Base-by-base conservation (phyloP, 2,888 invertebrate genomes). In the Zygaena filipendulae region DNA sequence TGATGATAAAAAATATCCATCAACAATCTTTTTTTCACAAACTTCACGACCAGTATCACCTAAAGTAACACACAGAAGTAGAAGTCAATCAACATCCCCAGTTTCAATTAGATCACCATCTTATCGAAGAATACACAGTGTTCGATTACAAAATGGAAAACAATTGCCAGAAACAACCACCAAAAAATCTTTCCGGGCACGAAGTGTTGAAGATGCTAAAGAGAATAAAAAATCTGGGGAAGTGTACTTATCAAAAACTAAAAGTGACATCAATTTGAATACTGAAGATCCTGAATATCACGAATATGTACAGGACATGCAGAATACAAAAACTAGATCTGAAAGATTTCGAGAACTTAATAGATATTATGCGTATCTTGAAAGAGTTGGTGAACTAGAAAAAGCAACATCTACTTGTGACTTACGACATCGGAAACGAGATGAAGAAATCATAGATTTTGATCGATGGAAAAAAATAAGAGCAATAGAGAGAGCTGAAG, bases 401-500 rank as follows among this genome's bases (percentile, higher is more conserved):
- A 84, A 85, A 41, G 86, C 87, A 1, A 89, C 91, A 3, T 90
- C 89, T 0, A 82, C 81, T 0, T 80, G 81, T 23, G 87, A 89
- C 47, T 72, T 91, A 25, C 83, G 87, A 26, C 90, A 90, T 1
- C 81, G 91, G 43, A 82, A 85, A 42, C 86, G 82, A 59, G 88
- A 90, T 49, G 88, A 90, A 45, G 91, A 92, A 57, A 87, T 92
- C 6, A 87, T 93, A 35, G 92, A 93, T 66, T 94, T 90, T 54
- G 93, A 94, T 40, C 84, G 91, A 32, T 94, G 94, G 94, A 90
- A 87, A 54, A 87, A 87, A 60, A 84, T 93, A 11, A 81, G 93
- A 29, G 82, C 84, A 4, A 87, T 90, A 40, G 92, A 92, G 61
- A 84, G 87, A 40, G 92, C 92, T 0, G 92, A 93, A 59, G 85